Evolutionary conservation across 2,113 vertebrate species (phyloP), one percentile per base, ranked within the genome.

Genomic region (Corynorhinus townsendii): DNA sequence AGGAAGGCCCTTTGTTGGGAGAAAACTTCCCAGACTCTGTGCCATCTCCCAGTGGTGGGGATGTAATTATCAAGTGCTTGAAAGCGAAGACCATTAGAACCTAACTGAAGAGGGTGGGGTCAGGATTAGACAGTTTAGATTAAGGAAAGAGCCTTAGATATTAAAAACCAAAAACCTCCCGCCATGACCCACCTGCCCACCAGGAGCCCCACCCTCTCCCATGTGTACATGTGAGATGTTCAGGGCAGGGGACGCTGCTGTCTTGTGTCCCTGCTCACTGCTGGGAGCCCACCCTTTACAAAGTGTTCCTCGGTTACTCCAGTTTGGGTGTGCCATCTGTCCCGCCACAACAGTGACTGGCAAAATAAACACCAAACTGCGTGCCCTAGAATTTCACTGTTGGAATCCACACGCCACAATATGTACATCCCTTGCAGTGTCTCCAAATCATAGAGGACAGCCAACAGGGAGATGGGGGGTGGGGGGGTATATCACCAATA

Each of bases 1-100:
- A 94, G 16, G 85, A 7, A 0, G 0, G 0, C 0, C 0, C 30
- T 76, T 30, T 17, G 35, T 71, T 49, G 47, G 88, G 40, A 45
- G 43, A 16, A 15, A 7, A 6, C 38, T 59, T 35, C 49, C 40
- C 0, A 0, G 69, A 28, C 16, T 66, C 17, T 75, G 2, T 11
- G 33, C 26, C 14, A 0, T 0, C 7, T 56, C 76, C 33, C 73
- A 82, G 2, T 8, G 81, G 92, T 7, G 0, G 11, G 40, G 90
- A 66, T 45, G 40, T 12, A 56, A 68, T 28, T 19, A 30, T 20
- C 64, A 56, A 71, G 35, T 12, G 9, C 75, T 89, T 59, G 43
- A n/a, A 69, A 79, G 30, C 38, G 72, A 83, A 87, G 84, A 40
- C 47, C 4, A 16, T 12, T 26, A 66, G 26, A 93, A 81, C 15